Percentiles rank a stretch among this genome's conserved stretches.
Evolutionary conservation across 2,888 invertebrate species (phyloP).

Genomic region (Aphidius colemani): DNA sequence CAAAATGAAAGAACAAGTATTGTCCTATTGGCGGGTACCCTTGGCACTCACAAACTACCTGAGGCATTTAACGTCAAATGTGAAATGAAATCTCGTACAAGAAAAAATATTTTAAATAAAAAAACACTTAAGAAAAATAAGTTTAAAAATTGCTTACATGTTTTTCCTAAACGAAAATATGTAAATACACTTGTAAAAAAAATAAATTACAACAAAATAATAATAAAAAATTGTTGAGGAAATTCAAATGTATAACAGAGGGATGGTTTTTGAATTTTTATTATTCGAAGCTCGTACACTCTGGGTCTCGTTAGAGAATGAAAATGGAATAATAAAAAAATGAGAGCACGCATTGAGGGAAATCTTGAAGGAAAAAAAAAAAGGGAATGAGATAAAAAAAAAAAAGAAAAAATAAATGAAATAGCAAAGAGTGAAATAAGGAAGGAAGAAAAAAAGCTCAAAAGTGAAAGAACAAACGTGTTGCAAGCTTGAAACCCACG

Average conservation of each 20-base stretch:
- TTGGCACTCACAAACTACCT: conserved; percentile 39
- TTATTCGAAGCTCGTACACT: conserved; percentile 31
- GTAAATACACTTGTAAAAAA: neutral
- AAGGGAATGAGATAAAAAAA: conserved; percentile 2
- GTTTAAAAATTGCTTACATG: neutral
- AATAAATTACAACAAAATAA: conserved; percentile 1
- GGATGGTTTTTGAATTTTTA: conserved; percentile 7
- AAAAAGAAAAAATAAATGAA: neutral
- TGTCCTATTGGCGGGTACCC: conserved; percentile 44
- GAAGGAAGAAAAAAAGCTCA: neutral
- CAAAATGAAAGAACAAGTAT: conserved; percentile 45
- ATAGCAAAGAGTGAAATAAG: neutral
- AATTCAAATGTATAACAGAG: conserved; percentile 1
- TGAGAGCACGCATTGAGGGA: neutral
- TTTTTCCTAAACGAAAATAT: conserved; percentile 1
- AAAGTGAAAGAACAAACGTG: too few relatives aligned
- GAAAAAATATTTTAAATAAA: neutral
- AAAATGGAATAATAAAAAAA: conserved; percentile 23
- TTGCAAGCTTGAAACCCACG: too few relatives aligned
- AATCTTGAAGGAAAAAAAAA: neutral
- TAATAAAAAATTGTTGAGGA: neutral
- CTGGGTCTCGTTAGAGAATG: conserved; percentile 27
- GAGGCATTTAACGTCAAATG: conserved; percentile 34
- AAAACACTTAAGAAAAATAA: neutral
- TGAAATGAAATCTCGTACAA: conserved; percentile 26